Conservation (phyloP, 2,797 vertebrate genomes). For the Bradypodion ventrale region DNA sequence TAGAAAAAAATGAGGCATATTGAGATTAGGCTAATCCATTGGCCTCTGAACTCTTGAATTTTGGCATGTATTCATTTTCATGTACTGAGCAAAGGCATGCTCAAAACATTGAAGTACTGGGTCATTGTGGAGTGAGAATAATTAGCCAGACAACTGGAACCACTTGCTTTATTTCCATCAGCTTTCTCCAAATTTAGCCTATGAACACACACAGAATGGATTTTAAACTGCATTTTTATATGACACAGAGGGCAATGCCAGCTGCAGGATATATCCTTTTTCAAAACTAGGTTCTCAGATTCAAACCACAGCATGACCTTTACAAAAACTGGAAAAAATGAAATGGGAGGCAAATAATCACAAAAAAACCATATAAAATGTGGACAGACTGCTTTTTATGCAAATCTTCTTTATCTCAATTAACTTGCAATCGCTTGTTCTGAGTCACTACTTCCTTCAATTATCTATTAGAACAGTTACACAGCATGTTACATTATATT, state of each 20-base stretch:
- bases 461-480: background rate
- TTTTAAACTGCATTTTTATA: background rate
- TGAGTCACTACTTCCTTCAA: background rate
- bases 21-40: conserved; percentile 58
- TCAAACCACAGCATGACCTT: background rate
- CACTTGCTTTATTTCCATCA: background rate
- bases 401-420: background rate
- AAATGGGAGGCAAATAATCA: background rate
- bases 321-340: background rate
- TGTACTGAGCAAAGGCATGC: conserved; percentile 22
- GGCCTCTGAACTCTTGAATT: conserved; percentile 56
- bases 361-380: background rate
- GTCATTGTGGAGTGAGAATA: conserved; percentile 13
- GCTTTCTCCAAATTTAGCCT: background rate
- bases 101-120: background rate
- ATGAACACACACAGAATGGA: background rate
- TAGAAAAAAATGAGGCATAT: conserved; percentile 68
- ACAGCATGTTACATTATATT: background rate
- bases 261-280: background rate
- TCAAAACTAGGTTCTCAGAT: background rate
- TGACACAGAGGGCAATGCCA: background rate
- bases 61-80: conserved; percentile 49
- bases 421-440: background rate
- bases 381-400: background rate
- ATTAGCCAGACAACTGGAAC: background rate